Conservation (phyloP, 2,113 vertebrate genomes). For the Dipodomys spectabilis region DNA sequence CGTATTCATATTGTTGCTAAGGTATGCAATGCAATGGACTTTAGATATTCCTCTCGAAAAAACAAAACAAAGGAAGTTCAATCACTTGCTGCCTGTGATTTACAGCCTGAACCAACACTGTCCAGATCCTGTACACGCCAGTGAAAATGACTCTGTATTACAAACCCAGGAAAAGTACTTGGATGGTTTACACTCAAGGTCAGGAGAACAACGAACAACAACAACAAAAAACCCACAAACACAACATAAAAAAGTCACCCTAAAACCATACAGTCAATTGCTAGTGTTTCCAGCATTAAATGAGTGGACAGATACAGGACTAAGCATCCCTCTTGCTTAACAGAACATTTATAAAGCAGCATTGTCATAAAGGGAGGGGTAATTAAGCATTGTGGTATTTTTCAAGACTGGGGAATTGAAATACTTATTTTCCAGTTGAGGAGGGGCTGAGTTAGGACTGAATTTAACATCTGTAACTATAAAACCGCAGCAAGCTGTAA, state of each 20-base stretch:
- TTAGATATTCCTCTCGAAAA: too few relatives aligned
- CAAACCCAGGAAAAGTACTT: background rate
- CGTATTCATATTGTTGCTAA: too few relatives aligned
- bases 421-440: background rate
- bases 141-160: rapidly evolving
- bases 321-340: background rate
- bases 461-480: background rate
- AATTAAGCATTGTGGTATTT: background rate
- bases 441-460: background rate
- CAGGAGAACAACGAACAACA: too few relatives aligned
- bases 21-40: too few relatives aligned
- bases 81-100: background rate
- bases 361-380: background rate
- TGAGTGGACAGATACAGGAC: background rate
- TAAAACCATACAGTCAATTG: background rate
- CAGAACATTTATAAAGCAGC: background rate
- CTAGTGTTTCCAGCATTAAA: background rate
- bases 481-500: background rate
- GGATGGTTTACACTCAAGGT: background rate
- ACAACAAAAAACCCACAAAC: too few relatives aligned
- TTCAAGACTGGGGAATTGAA: background rate
- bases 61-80: too few relatives aligned
- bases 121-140: background rate
- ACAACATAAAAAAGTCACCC: background rate
- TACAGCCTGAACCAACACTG: background rate